phyloP scores from a whole-genome alignment of 2,888 invertebrate species.

The Eilema depressum region DNA sequence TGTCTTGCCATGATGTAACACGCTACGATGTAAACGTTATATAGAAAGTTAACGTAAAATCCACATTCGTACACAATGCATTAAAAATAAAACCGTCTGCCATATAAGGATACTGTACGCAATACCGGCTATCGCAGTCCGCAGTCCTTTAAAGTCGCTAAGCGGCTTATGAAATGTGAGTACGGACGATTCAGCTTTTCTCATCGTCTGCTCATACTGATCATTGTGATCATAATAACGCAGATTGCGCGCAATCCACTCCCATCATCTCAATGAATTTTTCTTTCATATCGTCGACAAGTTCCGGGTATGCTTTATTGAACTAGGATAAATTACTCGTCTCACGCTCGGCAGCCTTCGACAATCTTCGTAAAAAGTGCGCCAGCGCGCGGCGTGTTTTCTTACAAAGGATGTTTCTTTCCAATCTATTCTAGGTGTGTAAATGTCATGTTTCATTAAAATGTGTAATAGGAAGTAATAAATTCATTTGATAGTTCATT shows the following conservation, averaged over 20 bases:
- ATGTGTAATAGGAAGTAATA: constrained; percentile 44
- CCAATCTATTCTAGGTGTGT: constrained; percentile 11
- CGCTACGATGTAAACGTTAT: constrained; percentile 43
- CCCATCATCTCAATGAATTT: constrained; percentile 48
- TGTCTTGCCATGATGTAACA: constrained; percentile 50
- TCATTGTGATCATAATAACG: constrained; percentile 30
- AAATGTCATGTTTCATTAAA: constrained; percentile 33
- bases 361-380: constrained; percentile 34
- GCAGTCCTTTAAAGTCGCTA: constrained; percentile 78
- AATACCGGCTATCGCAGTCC: constrained; percentile 70
- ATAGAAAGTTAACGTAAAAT: constrained; percentile 72
- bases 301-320: constrained; percentile 56
- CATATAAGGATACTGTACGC: constrained; percentile 72
- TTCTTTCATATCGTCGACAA: constrained; percentile 49
- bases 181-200: constrained; percentile 70
- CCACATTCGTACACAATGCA: constrained; percentile 63
- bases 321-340: constrained; percentile 43
- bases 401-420: constrained; percentile 4
- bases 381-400: constrained; percentile 21
- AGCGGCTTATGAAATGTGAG: constrained; percentile 80
- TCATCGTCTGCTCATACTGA: constrained; percentile 62
- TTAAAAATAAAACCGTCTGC: constrained; percentile 74
- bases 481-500: constrained; percentile 46
- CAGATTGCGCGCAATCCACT: constrained; percentile 25
- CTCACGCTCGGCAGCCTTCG: constrained; percentile 37